Base-by-base conservation (phyloP, 2,888 invertebrate species). In the Myopa testacea region DNA sequence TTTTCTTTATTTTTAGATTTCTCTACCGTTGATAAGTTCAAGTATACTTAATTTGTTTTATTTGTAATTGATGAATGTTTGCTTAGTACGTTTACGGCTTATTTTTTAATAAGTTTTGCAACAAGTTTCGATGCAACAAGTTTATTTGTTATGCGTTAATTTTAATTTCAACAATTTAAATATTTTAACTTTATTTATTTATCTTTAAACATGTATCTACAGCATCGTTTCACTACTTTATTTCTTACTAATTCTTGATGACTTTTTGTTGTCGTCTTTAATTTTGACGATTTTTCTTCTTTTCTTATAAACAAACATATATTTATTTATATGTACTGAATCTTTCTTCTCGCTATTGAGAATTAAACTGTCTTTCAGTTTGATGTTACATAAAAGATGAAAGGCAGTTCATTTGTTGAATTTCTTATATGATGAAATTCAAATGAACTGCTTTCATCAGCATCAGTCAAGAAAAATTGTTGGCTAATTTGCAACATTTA, bases 361-460 rank as follows among this genome's bases (percentile, higher is more conserved):
- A 69, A 50, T 19, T 65, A 69, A 10, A 69, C n/a, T 50, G 45
- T 40, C 8, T 14, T 19, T 68, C 8, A 69, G 45, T 50, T 69
- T 52, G 26, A 26, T 26, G 26, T 69, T 19, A 45, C 0, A 37
- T 34, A 14, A 65, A 65, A 34, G 16, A 37, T 12, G 10, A 37
- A 26, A 26, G 26, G 19, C 19, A 10, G 6, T 26, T 69, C 69
- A 40, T 69, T 69, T 69, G 50, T 26, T 26, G 26, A 10, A 69
- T 69, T 69, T 69, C 19, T 14, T 3, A 12, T 69, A 19, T 69
- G 26, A 26, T 26, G 69, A 69, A 69, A 69, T 69, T n/a, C 50
- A 12, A 69, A 69, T 40, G 69, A 69, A 34, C 16, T 52, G 70
- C 55, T 70, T 55, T 52, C 0, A 37, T 34, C 50, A 70, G 4